Evolutionary conservation across 2,113 vertebrate genomes (phyloP).

Genomic region (Indicator maculatus): DNA sequence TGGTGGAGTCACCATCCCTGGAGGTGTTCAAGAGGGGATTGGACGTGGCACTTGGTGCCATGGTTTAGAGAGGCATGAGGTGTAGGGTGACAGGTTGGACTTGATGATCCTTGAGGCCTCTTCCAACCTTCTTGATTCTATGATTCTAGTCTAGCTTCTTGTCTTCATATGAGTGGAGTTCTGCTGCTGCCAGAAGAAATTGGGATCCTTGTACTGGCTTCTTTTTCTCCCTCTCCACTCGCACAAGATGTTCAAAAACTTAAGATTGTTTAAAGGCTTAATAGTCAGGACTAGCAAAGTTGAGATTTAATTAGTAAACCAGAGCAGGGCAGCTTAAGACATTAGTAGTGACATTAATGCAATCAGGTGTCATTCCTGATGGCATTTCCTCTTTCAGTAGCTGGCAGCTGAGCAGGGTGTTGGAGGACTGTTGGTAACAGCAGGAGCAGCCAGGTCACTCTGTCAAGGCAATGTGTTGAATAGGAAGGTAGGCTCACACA

Average conservation of each 20-base stretch:
- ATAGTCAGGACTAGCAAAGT: conserved; percentile 15
- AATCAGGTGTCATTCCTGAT: not conserved
- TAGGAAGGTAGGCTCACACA: not conserved
- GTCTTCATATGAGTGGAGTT: accelerated
- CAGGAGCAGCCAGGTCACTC: not conserved
- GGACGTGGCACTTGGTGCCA: too few species aligned
- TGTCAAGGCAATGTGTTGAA: not conserved
- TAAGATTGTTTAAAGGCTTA: conserved; percentile 1
- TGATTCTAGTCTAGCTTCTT: not conserved
- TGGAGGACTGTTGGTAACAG: not conserved
- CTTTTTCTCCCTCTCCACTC: not conserved
- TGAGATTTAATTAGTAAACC: conserved; percentile 39
- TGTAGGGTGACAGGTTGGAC: too few species aligned
- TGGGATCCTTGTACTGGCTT: not conserved
- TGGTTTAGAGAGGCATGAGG: too few species aligned
- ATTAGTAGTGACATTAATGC: conserved; percentile 31
- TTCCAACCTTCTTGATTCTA: too few species aligned
- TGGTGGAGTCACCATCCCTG: too few species aligned
- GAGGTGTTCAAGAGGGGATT: too few species aligned
- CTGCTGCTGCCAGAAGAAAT: not conserved
- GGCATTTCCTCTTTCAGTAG: not conserved
- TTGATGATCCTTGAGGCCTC: too few species aligned
- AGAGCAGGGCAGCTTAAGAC: conserved; percentile 16
- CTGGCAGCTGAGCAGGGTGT: not conserved
- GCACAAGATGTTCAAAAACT: not conserved